Evolutionary conservation across 2,888 invertebrate species (phyloP), one percentile per base, ranked within the genome.

Genomic region (Venustoraphidia nigricollis): DNA sequence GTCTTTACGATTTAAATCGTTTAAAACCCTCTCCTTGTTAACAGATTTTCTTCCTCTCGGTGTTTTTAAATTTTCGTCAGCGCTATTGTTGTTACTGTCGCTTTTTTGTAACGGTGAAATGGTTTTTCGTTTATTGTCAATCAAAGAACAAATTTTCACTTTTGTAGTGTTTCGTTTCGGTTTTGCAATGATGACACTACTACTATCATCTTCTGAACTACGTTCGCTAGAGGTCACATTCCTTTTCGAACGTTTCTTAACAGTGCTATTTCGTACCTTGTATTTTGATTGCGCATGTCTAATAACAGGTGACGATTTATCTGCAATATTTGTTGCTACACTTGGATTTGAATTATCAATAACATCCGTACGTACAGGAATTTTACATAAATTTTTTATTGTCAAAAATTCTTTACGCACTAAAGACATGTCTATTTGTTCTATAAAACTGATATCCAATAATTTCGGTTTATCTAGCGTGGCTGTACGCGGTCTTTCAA

Each of bases 371-470:
- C 5, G 27, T 27, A 64, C 48, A 4, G 66, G 64, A 44, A 61
- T 51, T 14, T 62, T 59, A 52, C 67, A 68, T 40, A 68, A 54
- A 52, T 66, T 66, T 8, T 65, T 59, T 10, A 56, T 54, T 45
- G 68, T 63, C 10, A 75, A 59, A 42, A 72, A 66, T 54, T 75
- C 74, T 55, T 74, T 72, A 44, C 70, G 66, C 35, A 75, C 61
- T 45, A 69, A 58, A 1, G 75, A 74, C 76, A 77, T 76, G 58
- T 76, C 77, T 36, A 77, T 64, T 55, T 71, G 71, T 11, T 68
- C 66, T 36, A 72, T 62, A 34, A 73, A 62, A 39, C 66, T 61
- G 1, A 72, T 70, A 56, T 77, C 69, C 46, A 77, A 60, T 5
- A 77, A 62, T 38, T 67, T 65, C 1, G 77, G 76, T 41, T 67